phyloP scores from a whole-genome alignment of 2,888 invertebrate species.

The Notodonta ziczac region DNA sequence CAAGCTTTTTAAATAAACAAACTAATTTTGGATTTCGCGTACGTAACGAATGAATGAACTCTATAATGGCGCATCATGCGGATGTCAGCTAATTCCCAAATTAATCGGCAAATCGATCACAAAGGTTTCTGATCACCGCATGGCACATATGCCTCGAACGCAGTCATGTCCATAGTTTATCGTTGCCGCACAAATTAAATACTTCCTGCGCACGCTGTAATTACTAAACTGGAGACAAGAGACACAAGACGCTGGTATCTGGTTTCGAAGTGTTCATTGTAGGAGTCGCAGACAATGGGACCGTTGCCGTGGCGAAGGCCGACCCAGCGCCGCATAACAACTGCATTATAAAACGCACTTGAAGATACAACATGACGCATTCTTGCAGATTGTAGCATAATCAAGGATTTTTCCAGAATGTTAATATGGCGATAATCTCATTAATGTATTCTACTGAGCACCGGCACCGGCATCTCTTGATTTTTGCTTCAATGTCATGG shows the following conservation, averaged over 20 bases:
- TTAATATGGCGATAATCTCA: constrained; percentile 24
- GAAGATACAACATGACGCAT: constrained; percentile 50
- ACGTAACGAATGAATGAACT: constrained; percentile 48
- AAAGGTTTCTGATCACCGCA: constrained; percentile 26
- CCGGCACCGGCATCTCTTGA: constrained; percentile 16
- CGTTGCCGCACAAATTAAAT: constrained; percentile 38
- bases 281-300: constrained; percentile 66
- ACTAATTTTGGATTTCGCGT: not conserved
- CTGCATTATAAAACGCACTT: constrained; percentile 61
- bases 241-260: constrained; percentile 72
- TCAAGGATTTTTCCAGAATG: constrained; percentile 25
- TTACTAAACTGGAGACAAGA: constrained; percentile 64
- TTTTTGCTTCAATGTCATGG: constrained; percentile 25
- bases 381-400: constrained; percentile 39
- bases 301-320: constrained; percentile 80
- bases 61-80: constrained; percentile 47
- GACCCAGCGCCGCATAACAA: constrained; percentile 73
- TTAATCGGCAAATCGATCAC: constrained; percentile 49
- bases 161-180: constrained; percentile 14
- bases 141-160: not conserved
- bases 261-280: constrained; percentile 79
- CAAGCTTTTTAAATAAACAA: not conserved
- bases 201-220: constrained; percentile 56
- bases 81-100: constrained; percentile 49
- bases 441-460: constrained; percentile 24